These are phyloP conservation scores for Ctenomys sociabilis DNA, from an alignment of 2,113 vertebrate species.

Conservation along the genomic window DNA sequence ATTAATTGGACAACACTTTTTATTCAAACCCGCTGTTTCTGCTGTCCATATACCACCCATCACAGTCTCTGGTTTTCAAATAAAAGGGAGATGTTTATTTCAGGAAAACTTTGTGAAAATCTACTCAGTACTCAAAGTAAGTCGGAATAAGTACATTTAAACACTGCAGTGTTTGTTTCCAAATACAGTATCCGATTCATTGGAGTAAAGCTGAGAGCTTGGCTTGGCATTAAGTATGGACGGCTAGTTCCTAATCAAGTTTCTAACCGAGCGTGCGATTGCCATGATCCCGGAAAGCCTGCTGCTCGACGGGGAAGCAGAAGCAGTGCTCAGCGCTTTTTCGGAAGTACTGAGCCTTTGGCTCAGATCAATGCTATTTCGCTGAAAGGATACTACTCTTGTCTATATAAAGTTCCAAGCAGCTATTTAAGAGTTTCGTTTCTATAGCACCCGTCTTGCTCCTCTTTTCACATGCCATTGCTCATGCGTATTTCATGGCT, in stretches of 20 bases:
- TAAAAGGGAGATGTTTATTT: not conserved
- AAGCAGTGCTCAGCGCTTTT: not conserved
- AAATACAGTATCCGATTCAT: constrained; percentile 31
- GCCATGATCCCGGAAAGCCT: not conserved
- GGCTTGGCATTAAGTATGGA: constrained; percentile 30
- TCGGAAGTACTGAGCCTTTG: not conserved
- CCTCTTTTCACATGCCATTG: not conserved
- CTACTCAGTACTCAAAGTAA: not conserved
- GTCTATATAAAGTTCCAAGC: not conserved
- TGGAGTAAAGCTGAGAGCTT: constrained; percentile 30
- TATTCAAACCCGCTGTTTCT: not conserved
- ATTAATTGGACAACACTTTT: not conserved
- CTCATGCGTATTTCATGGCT: not conserved
- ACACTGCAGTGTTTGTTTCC: constrained; percentile 3
- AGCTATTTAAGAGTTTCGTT: constrained; percentile 16
- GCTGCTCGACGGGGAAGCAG: not conserved
- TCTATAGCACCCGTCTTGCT: not conserved
- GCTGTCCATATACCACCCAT: rapidly evolving
- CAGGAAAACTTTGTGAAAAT: constrained; percentile 38
- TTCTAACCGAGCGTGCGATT: constrained; percentile 7
- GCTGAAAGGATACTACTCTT: not conserved
- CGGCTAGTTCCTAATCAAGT: constrained; percentile 11
- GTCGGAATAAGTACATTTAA: constrained; percentile 50
- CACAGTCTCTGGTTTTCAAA: not conserved
- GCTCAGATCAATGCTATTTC: not conserved